Percentiles rank a stretch among this genome's conserved stretches.
Evolutionary conservation across 2,797 vertebrate genomes (phyloP).

Genomic region (Spinus olivaceus): DNA sequence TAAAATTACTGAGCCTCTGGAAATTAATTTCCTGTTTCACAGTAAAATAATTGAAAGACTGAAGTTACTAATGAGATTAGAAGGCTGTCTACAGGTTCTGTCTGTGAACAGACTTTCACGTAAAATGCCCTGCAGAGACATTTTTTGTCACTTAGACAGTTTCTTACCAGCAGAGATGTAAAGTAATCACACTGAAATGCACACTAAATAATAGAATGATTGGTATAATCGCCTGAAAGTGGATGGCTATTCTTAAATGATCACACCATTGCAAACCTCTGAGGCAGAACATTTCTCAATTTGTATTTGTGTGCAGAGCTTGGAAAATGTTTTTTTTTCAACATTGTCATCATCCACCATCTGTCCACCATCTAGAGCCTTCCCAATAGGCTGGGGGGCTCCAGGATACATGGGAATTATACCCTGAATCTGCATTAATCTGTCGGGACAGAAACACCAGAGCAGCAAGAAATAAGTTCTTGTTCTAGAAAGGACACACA

Average conservation of each 20-base stretch:
- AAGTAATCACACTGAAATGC: not conserved
- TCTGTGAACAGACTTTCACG: not conserved
- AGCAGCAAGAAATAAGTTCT: not conserved
- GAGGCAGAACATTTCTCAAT: not conserved
- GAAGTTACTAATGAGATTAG: not conserved
- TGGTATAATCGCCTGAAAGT: not conserved
- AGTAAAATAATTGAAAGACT: constrained; percentile 13
- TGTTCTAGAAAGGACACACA: not conserved
- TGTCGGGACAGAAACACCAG: not conserved
- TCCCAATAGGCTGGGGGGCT: not conserved
- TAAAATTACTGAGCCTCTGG: constrained; percentile 1
- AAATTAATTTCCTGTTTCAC: constrained; percentile 39
- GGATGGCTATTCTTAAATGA: not conserved
- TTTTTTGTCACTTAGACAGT: not conserved
- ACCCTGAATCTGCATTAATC: not conserved
- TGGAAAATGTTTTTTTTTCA: not conserved
- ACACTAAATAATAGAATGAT: not conserved
- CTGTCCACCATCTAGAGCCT: not conserved
- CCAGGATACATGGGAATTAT: not conserved
- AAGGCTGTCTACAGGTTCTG: not conserved
- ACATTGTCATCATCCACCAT: not conserved
- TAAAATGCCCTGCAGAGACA: not conserved
- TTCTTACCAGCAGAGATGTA: not conserved
- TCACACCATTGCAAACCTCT: not conserved
- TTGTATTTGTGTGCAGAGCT: not conserved